Conservation (phyloP, 2,113 vertebrate genomes). For the Tetrao urogallus region DNA sequence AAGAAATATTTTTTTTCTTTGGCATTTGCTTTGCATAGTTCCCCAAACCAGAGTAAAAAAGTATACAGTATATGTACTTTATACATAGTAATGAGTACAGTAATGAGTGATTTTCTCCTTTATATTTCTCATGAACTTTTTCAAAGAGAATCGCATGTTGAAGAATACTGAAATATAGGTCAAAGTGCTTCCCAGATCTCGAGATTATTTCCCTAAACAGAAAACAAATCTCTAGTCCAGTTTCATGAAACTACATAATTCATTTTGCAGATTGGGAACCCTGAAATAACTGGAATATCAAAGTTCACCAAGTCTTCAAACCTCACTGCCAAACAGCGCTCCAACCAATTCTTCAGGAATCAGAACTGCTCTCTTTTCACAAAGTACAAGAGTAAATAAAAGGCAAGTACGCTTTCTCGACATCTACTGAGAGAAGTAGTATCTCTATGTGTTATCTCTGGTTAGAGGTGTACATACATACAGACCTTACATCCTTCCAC, state of each 20-base stretch:
- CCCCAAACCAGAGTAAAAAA: not conserved
- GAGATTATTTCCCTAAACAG: slow-evolving; percentile 55
- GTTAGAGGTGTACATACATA: not conserved
- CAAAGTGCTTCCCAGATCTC: slow-evolving; percentile 27
- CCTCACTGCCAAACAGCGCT: slow-evolving; percentile 34
- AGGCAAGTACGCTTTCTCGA: slow-evolving; percentile 54
- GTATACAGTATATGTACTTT: not conserved
- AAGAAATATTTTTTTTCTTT: not conserved
- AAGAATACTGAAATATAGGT: slow-evolving; percentile 49
- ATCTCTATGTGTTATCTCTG: not conserved
- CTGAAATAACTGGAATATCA: slow-evolving; percentile 56
- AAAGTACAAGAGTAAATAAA: slow-evolving; percentile 56
- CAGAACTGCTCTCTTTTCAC: slow-evolving; percentile 36
- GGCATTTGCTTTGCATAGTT: not conserved
- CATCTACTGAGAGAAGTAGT: not conserved
- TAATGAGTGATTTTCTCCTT: not conserved
- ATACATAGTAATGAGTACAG: not conserved
- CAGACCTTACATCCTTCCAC: not conserved
- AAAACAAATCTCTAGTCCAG: slow-evolving; percentile 24
- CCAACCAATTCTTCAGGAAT: slow-evolving; percentile 57
- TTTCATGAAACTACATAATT: slow-evolving; percentile 51
- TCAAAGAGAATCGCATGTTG: slow-evolving; percentile 11
- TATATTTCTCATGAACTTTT: not conserved
- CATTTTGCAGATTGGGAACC: slow-evolving; percentile 59
- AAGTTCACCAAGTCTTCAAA: slow-evolving; percentile 52